Evolutionary conservation across 2,113 vertebrate genomes (phyloP), one percentile per base, ranked within the genome.

Genomic region (Mus pahari): DNA sequence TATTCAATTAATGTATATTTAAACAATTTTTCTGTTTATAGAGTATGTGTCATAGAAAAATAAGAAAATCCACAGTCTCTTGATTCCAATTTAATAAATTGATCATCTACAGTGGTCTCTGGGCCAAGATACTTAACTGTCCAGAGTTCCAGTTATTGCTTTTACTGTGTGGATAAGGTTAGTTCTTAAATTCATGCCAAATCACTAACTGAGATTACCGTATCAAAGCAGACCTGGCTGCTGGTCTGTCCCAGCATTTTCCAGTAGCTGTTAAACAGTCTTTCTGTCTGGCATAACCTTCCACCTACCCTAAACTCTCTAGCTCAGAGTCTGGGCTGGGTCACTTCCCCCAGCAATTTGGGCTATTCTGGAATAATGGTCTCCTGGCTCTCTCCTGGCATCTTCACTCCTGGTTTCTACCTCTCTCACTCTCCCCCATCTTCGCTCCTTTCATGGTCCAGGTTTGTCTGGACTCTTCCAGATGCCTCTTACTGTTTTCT

Each of bases 1-100:
- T 84, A 53, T 42, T 55, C 24, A 14, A 90, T 88, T 86, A 81
- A 84, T 31, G 94, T 71, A 90, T 81, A 31, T 33, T 87, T 87
- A 16, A 88, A 77, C 17, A 55, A 20, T 92, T 73, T 94, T 89
- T 55, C 10, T 66, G 50, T 73, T 19, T 73, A 4, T 82, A 71
- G 16, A 70, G 1, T 36, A 14, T 83, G 31, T 92, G 53, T 28
- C 31, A 82, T n/a, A 78, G 60, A 26, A 77, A 97, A 89, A 74
- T 11, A 66, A 36, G 6, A 73, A 93, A 92, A 73, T 22, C 13
- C 20, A 22, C 71, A 89, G 36, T 70, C 45, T 36, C n/a, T 4
- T 1, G 22, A 22, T 36, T 1, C 33, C 79, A 75, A n/a, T 45
- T 78, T 71, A 58, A 45, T 92, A 71, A 36, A 50, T 50, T 89